phyloP scores from a whole-genome alignment of 2,113 vertebrate genomes.

The Rhinogobius similis region DNA sequence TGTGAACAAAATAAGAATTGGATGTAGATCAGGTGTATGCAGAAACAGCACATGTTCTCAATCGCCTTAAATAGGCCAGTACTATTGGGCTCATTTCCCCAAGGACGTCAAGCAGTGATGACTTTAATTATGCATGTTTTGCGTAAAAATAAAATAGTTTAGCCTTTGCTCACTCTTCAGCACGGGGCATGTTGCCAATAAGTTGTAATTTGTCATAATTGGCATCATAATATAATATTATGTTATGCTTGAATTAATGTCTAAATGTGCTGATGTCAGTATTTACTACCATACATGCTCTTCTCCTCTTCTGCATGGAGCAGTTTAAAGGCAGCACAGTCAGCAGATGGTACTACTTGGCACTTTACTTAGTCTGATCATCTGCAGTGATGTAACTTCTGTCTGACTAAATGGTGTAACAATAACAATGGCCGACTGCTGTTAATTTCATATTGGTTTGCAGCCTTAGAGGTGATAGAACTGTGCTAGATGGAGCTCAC shows the following conservation, averaged over 20 bases:
- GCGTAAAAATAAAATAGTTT: not conserved
- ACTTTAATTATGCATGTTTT: not conserved
- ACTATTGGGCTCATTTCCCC: constrained; percentile 29
- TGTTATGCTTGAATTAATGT: not conserved
- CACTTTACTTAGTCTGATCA: constrained; percentile 1
- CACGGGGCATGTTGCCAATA: not conserved
- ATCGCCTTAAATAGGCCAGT: constrained; percentile 46
- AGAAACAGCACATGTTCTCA: constrained; percentile 7
- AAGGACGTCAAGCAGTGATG: constrained; percentile 32
- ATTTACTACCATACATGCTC: not conserved
- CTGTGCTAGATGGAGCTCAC: too few species aligned
- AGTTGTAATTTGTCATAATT: not conserved
- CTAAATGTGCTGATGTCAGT: not conserved
- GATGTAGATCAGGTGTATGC: not conserved
- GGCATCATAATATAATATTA: not conserved
- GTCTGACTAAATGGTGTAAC: constrained; percentile 11
- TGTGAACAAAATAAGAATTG: not conserved
- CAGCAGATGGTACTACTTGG: constrained; percentile 35
- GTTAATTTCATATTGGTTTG: constrained; percentile 8
- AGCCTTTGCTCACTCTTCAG: not conserved
- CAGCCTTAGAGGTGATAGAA: constrained; percentile 31
- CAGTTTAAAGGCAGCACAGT: constrained; percentile 2
- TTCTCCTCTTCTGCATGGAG: not conserved
- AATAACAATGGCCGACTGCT: constrained; percentile 1
- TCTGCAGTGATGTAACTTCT: constrained; percentile 19